Evolutionary conservation across 1,140 invertebrate species (phyloP), one percentile per base, ranked within the genome.

Genomic region (Cardiocondyla obscurior): DNA sequence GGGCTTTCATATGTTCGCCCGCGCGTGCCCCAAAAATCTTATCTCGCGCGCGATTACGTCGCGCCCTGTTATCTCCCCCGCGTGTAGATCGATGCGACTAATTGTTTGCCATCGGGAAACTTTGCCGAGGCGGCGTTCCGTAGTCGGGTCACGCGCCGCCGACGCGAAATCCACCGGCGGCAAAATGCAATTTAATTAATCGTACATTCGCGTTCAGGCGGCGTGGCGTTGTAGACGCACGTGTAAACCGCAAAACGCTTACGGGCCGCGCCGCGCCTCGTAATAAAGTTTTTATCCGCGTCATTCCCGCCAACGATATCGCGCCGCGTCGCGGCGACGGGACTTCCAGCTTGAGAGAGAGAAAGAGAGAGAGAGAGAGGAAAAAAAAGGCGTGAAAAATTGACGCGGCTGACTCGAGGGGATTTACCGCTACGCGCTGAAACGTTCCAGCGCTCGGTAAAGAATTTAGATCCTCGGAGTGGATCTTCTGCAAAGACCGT

Each of bases 171-270:
- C 81, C 84, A 62, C 72, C 55, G 81, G 84, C 81, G 72, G 84
- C 84, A 85, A 85, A 85, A 85, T 83, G 81, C 70, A 85, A 85
- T 85, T 85, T 85, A 85, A 85, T 85, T 85, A 85, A 85, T 85
- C 84, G 84, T 70, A 79, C 84, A 85, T 83, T 85, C 62, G 62
- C 74, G 74, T 79, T 79, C 74, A 69, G 62, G 33, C 74, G 33
- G 62, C 60, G 62, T 77, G 51, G 39, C 58, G 58, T 14, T 36
- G 19, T 39, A 49, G 62, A n/a, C 58, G 64, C 51, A 73, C 67
- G 60, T 74, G 69, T 60, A 67, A 83, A 72, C 67, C 46, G 69
- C 70, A 82, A 74, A 74, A 82, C 81, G 81, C 62, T 83, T 69
- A 55, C 67, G 72, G 30, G 28, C 58, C 53, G 58, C 62, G 53